phyloP scores from a whole-genome alignment of 2,113 vertebrate genomes.

The Mionectes macconnelli region DNA sequence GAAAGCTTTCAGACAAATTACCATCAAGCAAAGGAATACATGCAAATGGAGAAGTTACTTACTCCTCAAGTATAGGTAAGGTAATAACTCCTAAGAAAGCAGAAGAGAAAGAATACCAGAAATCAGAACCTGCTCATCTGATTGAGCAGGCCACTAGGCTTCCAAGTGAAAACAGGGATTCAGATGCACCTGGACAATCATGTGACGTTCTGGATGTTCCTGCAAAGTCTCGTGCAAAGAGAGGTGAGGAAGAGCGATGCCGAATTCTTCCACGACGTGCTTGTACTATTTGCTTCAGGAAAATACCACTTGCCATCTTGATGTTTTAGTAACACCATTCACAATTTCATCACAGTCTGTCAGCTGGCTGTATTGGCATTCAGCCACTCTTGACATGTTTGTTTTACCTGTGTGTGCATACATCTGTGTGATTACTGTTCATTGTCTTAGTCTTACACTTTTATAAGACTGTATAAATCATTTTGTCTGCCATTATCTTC shows the following conservation, averaged over 20 bases:
- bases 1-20: slow-evolving; percentile 60
- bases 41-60: background rate
- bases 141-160: slow-evolving; percentile 62
- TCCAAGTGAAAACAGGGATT: slow-evolving; percentile 68
- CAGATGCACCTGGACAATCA: slow-evolving; percentile 42
- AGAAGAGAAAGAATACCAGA: slow-evolving; percentile 70
- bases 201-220: slow-evolving; percentile 74
- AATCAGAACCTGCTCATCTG: slow-evolving; percentile 72
- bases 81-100: background rate
- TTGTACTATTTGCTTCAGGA: slow-evolving; percentile 44
- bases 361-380: background rate
- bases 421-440: background rate
- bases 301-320: slow-evolving; percentile 33
- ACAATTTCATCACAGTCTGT: slow-evolving; percentile 6
- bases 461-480: background rate
- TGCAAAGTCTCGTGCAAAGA: slow-evolving; percentile 72
- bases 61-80: slow-evolving; percentile 24
- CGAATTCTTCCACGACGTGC: slow-evolving; percentile 42
- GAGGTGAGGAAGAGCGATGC: slow-evolving; percentile 79
- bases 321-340: background rate
- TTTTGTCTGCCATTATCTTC: background rate
- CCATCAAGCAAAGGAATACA: background rate
- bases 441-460: background rate
- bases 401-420: slow-evolving; percentile 18
- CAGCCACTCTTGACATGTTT: background rate